Percentiles rank a stretch among this genome's conserved stretches.
Conservation (phyloP, 1,140 invertebrate genomes). For the Drosophila truncata region DNA sequence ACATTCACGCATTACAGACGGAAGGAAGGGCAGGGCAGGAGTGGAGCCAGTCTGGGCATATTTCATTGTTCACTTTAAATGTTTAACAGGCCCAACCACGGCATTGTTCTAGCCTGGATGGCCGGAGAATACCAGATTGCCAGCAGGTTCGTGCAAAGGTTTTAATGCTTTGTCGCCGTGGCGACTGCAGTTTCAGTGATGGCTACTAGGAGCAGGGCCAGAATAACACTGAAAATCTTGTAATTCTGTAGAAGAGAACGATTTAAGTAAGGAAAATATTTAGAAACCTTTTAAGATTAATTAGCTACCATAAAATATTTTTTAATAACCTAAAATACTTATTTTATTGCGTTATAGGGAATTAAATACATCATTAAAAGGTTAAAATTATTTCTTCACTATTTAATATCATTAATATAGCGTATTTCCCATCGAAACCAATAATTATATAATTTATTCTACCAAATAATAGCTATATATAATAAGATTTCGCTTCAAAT, state of each 20-base stretch:
- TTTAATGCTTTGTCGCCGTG: slow-evolving; percentile 65
- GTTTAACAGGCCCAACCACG: slow-evolving; percentile 67
- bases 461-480: neutral
- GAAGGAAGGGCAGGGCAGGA: neutral
- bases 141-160: slow-evolving; percentile 55
- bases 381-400: neutral
- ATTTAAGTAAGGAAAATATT: neutral
- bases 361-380: neutral
- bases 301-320: neutral
- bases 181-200: slow-evolving; percentile 25
- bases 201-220: neutral
- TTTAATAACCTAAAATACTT: neutral
- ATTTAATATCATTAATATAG: neutral
- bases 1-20: slow-evolving; percentile 20
- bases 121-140: slow-evolving; percentile 37
- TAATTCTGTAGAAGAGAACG: neutral
- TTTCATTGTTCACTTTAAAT: slow-evolving; percentile 83
- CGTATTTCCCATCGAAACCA: neutral
- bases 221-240: neutral
- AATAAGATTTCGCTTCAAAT: neutral
- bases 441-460: neutral
- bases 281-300: neutral
- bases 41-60: slow-evolving; percentile 54
- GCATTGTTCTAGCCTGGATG: slow-evolving; percentile 40
- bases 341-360: neutral